phyloP scores from a whole-genome alignment of 2,888 invertebrate genomes.

The Cartodere bifasciata region DNA sequence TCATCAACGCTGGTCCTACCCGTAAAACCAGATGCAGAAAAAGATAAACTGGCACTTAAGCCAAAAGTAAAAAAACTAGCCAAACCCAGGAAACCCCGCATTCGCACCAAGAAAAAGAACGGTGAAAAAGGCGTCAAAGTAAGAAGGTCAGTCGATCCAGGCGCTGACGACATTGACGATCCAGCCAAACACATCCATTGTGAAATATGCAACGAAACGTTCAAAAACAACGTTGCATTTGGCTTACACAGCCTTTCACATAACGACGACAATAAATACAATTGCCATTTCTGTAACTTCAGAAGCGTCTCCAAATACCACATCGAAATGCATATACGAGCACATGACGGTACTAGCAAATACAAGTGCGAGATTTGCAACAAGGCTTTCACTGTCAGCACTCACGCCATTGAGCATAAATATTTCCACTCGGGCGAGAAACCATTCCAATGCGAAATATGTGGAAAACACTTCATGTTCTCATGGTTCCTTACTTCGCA shows the following conservation, averaged over 20 bases:
- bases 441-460: slow-evolving; percentile 41
- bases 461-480: slow-evolving; percentile 39
- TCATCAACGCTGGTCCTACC: too few relatives aligned
- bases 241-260: slow-evolving; percentile 26
- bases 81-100: slow-evolving; percentile 2
- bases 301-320: slow-evolving; percentile 27
- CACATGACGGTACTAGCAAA: slow-evolving; percentile 36
- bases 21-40: not conserved
- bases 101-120: slow-evolving; percentile 20
- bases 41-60: too few relatives aligned
- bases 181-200: slow-evolving; percentile 36
- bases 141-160: slow-evolving; percentile 13
- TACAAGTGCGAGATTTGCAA: slow-evolving; percentile 28
- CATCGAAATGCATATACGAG: slow-evolving; percentile 33
- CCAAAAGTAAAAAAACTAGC: slow-evolving; percentile 9
- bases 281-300: slow-evolving; percentile 29
- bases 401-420: slow-evolving; percentile 27
- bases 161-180: not conserved
- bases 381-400: slow-evolving; percentile 27
- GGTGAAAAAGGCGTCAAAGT: slow-evolving; percentile 14
- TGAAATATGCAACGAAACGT: slow-evolving; percentile 41
- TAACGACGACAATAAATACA: slow-evolving; percentile 24
- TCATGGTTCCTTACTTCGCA: slow-evolving; percentile 40
- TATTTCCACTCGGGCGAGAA: slow-evolving; percentile 31
- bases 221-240: slow-evolving; percentile 31